Conservation (phyloP, 2,113 vertebrate genomes). For the Benitochromis conjunctus region DNA sequence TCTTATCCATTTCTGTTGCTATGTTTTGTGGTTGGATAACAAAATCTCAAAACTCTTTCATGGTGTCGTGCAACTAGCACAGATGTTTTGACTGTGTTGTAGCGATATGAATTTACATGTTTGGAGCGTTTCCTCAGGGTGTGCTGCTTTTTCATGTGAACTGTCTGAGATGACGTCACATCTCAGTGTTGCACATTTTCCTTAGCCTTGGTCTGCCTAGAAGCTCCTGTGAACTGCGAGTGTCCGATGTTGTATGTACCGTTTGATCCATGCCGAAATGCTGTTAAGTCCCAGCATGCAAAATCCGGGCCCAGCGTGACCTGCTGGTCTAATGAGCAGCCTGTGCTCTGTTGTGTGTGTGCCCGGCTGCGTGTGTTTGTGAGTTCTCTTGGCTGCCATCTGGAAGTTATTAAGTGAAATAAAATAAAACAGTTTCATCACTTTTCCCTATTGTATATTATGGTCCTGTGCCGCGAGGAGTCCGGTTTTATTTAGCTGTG, state of each 20-base stretch:
- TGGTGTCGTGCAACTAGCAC: not conserved
- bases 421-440: constrained; percentile 29
- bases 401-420: constrained; percentile 57
- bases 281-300: constrained; percentile 54
- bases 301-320: constrained; percentile 43
- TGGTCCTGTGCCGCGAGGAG: not conserved
- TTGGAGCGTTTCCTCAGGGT: not conserved
- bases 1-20: constrained; percentile 18
- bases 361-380: not conserved
- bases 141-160: not conserved
- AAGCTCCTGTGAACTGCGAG: not conserved
- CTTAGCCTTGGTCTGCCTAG: not conserved
- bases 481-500: not conserved
- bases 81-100: constrained; percentile 39
- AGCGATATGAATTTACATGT: constrained; percentile 7
- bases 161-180: not conserved
- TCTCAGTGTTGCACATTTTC: not conserved
- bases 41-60: constrained; percentile 17
- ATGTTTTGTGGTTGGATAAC: constrained; percentile 44
- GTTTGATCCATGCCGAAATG: constrained; percentile 21
- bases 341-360: constrained; percentile 13
- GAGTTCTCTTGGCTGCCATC: not conserved
- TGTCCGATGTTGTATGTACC: not conserved
- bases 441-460: constrained; percentile 18
- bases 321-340: constrained; percentile 64